phyloP scores from a whole-genome alignment of 2,797 vertebrate species.

The Thaleichthys pacificus region DNA sequence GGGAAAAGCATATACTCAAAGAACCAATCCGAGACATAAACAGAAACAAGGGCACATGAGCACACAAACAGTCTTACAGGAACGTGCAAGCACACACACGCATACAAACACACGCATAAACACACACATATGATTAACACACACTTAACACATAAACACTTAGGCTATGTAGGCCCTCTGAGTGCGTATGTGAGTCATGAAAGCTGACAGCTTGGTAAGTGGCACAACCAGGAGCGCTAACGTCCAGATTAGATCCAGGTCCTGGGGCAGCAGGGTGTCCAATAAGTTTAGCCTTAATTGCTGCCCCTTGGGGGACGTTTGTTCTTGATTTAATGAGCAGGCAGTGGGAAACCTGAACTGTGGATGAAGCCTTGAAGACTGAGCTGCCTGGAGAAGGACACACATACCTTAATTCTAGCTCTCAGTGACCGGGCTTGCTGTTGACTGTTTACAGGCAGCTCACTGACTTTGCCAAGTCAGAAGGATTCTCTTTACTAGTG shows the following conservation, averaged over 20 bases:
- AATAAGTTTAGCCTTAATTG: constrained; percentile 78
- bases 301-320: constrained; percentile 69
- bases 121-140: constrained; percentile 8
- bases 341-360: constrained; percentile 59
- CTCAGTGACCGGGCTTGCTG: constrained; percentile 30
- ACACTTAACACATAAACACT: constrained; percentile 55
- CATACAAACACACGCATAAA: constrained; percentile 21
- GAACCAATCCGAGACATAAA: constrained; percentile 6
- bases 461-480: neutral
- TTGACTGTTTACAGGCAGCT: neutral
- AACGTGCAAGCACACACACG: neutral
- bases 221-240: constrained; percentile 56
- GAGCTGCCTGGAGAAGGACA: constrained; percentile 45
- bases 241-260: constrained; percentile 43
- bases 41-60: neutral
- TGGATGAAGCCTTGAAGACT: constrained; percentile 43
- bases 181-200: constrained; percentile 52
- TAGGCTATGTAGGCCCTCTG: constrained; percentile 9
- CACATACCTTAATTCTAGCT: constrained; percentile 61
- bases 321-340: constrained; percentile 72
- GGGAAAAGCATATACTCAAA: constrained; percentile 34
- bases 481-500: neutral
- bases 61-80: neutral
- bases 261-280: constrained; percentile 60
- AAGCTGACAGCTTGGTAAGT: constrained; percentile 66